Base-by-base conservation (phyloP, 2,113 vertebrate species). In the Cyanoramphus novaezelandiae region DNA sequence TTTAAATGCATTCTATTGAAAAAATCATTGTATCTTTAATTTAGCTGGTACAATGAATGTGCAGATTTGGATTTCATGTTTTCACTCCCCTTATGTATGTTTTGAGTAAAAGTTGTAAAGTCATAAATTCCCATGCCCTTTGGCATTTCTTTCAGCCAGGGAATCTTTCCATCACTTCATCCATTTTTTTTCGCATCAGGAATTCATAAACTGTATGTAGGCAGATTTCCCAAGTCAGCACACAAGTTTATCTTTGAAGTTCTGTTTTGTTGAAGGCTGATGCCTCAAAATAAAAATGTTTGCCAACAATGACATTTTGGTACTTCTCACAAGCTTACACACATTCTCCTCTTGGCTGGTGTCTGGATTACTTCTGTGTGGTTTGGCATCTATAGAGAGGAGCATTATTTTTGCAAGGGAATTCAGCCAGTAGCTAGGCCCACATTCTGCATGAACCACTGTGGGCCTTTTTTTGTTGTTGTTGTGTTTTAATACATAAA, bases 81-180 rank as follows among this genome's bases (percentile, higher is more conserved):
- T 25, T 29, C 28, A 6, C 31, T 24, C 1, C 55, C n/a, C 53
- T 46, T n/a, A 33, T 1, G 0, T 4, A 1, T 19, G 9, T n/a
- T 46, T 81, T 59, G 53, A 47, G 29, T 35, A 8, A 17, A 31
- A 46, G 0, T 19, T 52, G 37, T 7, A 20, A 18, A 78, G 28
- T 14, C 28, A 17, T 53, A 33, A 11, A 28, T 24, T 70, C 28
- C 43, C 28, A 0, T 14, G 25, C 16, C 28, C 29, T 47, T 37
- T 41, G 21, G 46, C 6, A 3, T 27, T 64, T 27, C 28, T 37
- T 10, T 23, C 62, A 82, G 27, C 17, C 12, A 24, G 75, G 60
- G 19, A 28, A n/a, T 3, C 46, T 33, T 81, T 11, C 27, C 33
- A 8, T 41, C 25, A 17, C 31, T 25, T 62, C 33, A 19, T 5